Evolutionary conservation across 2,113 vertebrate genomes (phyloP).

Genomic region (Cathartes aura): DNA sequence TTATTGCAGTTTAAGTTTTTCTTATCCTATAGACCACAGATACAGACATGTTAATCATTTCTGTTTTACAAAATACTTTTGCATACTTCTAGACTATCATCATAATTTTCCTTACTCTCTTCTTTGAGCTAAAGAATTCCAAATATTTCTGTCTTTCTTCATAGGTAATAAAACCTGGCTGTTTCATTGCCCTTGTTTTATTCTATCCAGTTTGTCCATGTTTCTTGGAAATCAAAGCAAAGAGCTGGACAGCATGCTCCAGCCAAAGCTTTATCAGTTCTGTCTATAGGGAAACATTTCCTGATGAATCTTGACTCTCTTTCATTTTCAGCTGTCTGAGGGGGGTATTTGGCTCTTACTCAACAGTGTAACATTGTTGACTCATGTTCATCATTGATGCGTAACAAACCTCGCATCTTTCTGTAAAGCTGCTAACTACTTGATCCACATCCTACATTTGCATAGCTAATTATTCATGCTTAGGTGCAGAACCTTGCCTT

Average conservation of each 20-base stretch:
- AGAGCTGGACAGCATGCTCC: neutral
- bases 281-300: neutral
- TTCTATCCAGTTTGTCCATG: neutral
- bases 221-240: neutral
- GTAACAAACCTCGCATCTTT: neutral
- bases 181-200: neutral
- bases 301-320: neutral
- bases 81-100: fast-evolving
- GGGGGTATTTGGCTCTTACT: neutral
- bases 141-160: neutral
- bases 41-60: neutral
- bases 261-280: neutral
- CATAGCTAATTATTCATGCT: slow-evolving; percentile 13
- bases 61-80: neutral
- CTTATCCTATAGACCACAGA: neutral
- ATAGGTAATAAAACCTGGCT: neutral
- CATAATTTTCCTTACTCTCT: neutral
- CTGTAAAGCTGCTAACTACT: neutral
- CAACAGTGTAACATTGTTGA: neutral
- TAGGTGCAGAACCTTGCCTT: slow-evolving; percentile 9
- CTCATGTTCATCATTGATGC: neutral
- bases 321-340: neutral
- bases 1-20: neutral
- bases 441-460: neutral
- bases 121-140: neutral